These are phyloP conservation scores for Bubo blakistoni DNA, from an alignment of 2,113 vertebrate species.

Conservation along the genomic window DNA sequence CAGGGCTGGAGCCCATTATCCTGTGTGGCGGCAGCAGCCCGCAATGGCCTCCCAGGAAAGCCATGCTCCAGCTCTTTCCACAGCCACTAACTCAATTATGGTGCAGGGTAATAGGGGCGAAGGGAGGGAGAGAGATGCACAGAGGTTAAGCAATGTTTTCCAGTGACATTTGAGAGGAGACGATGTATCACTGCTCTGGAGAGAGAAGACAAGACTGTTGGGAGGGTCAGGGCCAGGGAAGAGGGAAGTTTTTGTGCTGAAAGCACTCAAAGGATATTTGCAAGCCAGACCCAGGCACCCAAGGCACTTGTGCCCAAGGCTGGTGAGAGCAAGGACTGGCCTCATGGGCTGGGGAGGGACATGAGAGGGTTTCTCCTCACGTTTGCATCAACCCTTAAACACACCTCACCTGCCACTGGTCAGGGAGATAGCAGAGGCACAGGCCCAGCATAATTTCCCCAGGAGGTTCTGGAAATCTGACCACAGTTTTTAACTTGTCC, in stretches of 20 bases:
- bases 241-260: not conserved
- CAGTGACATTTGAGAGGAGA: not conserved
- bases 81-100: accelerated
- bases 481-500: not conserved
- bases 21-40: accelerated
- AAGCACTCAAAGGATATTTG: not conserved
- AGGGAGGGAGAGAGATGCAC: not conserved
- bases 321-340: not conserved
- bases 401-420: accelerated
- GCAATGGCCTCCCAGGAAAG: not conserved
- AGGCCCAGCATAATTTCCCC: not conserved
- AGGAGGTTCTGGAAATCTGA: not conserved
- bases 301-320: not conserved
- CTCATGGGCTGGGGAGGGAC: not conserved
- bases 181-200: accelerated
- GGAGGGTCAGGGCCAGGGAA: not conserved
- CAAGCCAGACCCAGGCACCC: not conserved
- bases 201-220: not conserved
- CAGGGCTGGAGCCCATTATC: not conserved
- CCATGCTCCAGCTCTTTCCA: accelerated
- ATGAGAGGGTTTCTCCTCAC: not conserved
- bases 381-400: not conserved
- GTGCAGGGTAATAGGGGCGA: accelerated
- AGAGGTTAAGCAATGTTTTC: not conserved
- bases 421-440: not conserved